Conservation (phyloP, 2,113 vertebrate genomes). For the chimpanzee (Pan troglodytes) region NHGRI_mPanTro3-v2.1_pri NC_072410.2:103438001-103438500, state of each 20-base stretch:
- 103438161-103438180: not conserved
- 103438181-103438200: not conserved
- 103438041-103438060: not conserved
- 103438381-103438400: rapidly evolving
- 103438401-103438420: not conserved
- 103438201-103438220: not conserved
- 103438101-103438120: not conserved
- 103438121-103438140: not conserved
- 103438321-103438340: not conserved
- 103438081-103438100: not conserved
- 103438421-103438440: not conserved
- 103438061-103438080: not conserved
- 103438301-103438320: not conserved
- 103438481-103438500: not conserved
- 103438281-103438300: not conserved
- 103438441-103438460: not conserved
- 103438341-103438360: not conserved
- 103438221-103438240: not conserved
- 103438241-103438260: not conserved
- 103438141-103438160: not conserved
- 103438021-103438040: not conserved
- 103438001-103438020: not conserved
- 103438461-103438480: not conserved
- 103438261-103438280: not conserved
- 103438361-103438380: not conserved